Evolutionary conservation across 2,888 invertebrate species (phyloP).

Genomic region (Nymphalis polychloros): DNA sequence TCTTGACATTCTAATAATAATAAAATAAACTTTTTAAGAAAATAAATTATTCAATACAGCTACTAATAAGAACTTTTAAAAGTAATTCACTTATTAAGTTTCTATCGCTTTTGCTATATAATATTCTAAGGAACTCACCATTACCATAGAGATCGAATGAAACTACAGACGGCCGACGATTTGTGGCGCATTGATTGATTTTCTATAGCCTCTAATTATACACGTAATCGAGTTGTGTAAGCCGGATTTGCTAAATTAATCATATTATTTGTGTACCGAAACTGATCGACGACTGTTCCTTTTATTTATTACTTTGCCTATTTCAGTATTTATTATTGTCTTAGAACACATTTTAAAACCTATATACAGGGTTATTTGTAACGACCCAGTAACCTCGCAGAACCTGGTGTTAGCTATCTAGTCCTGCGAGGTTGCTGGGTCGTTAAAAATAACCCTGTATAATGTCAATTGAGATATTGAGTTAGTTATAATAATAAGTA

Average conservation of each 20-base stretch:
- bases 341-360: no score
- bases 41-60: no score
- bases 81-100: not conserved
- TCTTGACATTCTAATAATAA: no score
- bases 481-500: no score
- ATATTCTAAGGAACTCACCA: constrained; percentile 52
- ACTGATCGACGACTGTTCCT: constrained; percentile 12
- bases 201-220: constrained; percentile 38
- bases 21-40: no score
- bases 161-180: constrained; percentile 37
- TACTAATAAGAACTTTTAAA: no score
- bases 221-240: constrained; percentile 33
- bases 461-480: no score
- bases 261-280: constrained; percentile 25
- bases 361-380: no score
- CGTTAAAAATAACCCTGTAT: no score
- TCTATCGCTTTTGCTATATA: constrained; percentile 35
- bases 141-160: constrained; percentile 56
- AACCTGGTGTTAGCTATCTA: no score
- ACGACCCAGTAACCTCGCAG: no score
- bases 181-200: constrained; percentile 38
- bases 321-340: not conserved
- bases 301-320: not conserved
- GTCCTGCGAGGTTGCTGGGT: no score
- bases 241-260: constrained; percentile 30